Conservation (phyloP, 2,113 vertebrate genomes). For the Caranx ignobilis region DNA sequence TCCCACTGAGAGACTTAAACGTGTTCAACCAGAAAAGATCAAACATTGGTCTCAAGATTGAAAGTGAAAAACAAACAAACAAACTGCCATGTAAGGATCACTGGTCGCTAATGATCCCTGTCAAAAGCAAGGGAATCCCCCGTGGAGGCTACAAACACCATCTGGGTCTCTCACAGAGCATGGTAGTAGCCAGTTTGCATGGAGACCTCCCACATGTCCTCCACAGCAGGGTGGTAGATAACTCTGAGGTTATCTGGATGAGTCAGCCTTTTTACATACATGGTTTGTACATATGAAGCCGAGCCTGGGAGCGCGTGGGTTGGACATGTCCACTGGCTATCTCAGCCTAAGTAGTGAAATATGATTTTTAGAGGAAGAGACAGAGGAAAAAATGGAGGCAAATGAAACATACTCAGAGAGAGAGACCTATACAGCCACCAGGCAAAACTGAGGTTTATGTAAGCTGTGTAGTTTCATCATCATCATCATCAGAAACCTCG, state of each 20-base stretch:
- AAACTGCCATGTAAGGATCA: neutral
- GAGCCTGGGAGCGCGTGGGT: slow-evolving; percentile 37
- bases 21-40: neutral
- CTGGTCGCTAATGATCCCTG: slow-evolving; percentile 11
- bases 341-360: slow-evolving; percentile 35
- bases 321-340: slow-evolving; percentile 39
- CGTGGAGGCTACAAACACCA: slow-evolving; percentile 16
- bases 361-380: slow-evolving; percentile 48
- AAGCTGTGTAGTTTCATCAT: slow-evolving; percentile 64
- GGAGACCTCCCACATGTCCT: slow-evolving; percentile 48
- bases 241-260: slow-evolving; percentile 53
- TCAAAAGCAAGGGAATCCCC: slow-evolving; percentile 43
- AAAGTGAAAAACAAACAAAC: slow-evolving; percentile 25
- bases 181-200: slow-evolving; percentile 33
- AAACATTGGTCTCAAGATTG: neutral
- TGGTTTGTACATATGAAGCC: slow-evolving; percentile 45
- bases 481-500: slow-evolving; percentile 46
- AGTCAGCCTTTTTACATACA: slow-evolving; percentile 64
- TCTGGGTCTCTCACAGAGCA: slow-evolving; percentile 22
- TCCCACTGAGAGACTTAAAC: neutral
- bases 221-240: slow-evolving; percentile 39
- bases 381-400: neutral
- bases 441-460: slow-evolving; percentile 57
- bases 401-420: neutral
- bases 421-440: slow-evolving; percentile 28